Base-by-base conservation (phyloP, 2,113 vertebrate species). In the Caretta caretta region DNA sequence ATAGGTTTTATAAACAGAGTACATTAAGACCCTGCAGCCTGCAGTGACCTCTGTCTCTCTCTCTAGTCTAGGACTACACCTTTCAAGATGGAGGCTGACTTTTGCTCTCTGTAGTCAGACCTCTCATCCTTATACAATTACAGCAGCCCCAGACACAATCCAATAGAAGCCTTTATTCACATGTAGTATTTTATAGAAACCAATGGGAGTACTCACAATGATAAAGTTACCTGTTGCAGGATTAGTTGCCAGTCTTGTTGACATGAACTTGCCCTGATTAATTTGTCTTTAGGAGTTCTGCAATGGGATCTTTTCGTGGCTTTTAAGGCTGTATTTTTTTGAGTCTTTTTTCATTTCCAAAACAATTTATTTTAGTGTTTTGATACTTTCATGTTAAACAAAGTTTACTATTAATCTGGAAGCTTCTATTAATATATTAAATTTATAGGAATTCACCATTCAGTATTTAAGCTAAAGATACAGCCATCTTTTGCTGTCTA, bases 231-330 rank as follows among this genome's bases (percentile, higher is more conserved):
- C n/a, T 72, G n/a, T 76, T 78, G 42, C 24, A 48, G 25, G 42
- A 78, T 46, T 29, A 27, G 38, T 12, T 78, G 42, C 75, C 48
- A 53, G 65, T 49, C 6, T 46, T 83, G 42, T 84, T 54, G 69
- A 25, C 9, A 42, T 75, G 76, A 86, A 69, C n/a, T 85, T 83
- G 46, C 38, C 2, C 20, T 83, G 31, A 62, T 93, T 95, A 93
- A 76, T 93, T 88, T 86, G 80, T 22, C n/a, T 92, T 82, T 62
- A 95, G 29, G 29, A 57, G n/a, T 31, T 93, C 42, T 81, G 69
- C 90, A 76, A 0, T 87, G 6, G n/a, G 93, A 80, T 65, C 29
- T 29, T 35, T 42, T 75, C 56, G 6, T 83, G 75, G 65, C 38
- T 86, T 87, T 38, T 59, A 88, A 82, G 22, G 7, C 51, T 93